Percentiles rank a stretch among this genome's conserved stretches.
phyloP scores from a whole-genome alignment of 92 coral and sea anemone genomes.

The Virgularia gustaviana region DNA sequence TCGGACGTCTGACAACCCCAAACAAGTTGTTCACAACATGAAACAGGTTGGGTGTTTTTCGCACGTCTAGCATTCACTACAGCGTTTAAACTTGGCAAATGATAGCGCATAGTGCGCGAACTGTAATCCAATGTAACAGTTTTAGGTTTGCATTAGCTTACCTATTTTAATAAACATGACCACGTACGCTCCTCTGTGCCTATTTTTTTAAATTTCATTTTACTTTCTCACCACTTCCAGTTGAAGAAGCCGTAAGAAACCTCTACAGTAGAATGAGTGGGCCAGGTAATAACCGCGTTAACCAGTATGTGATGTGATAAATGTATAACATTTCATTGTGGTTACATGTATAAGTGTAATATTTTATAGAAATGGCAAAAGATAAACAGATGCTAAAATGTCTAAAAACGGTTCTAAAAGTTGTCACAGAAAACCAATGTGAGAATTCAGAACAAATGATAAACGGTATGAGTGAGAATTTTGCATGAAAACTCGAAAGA shows the following conservation, averaged over 20 bases:
- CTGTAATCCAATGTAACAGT: background rate
- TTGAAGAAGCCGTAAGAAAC: constrained; percentile 3
- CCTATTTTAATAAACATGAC: background rate
- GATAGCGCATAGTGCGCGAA: no score
- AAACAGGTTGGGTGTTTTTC: no score
- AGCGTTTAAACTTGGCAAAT: no score
- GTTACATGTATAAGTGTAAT: no score
- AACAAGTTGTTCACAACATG: no score
- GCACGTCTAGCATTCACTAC: no score
- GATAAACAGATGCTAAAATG: constrained; percentile 22
- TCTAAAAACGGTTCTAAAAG: constrained; percentile 30
- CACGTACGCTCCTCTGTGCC: background rate
- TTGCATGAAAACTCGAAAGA: no score
- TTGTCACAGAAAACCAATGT: constrained; percentile 26
- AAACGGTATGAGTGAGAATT: constrained; percentile 30
- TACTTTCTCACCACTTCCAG: background rate
- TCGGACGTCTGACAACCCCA: no score
- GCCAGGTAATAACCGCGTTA: background rate
- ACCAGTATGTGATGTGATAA: no score
- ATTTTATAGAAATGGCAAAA: constrained; percentile 29
- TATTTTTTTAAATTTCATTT: background rate
- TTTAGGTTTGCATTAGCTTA: background rate
- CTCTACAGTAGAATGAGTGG: background rate
- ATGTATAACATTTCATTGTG: no score
- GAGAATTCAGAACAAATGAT: background rate